Evolutionary conservation across 2,113 vertebrate species (phyloP).

Genomic region (Trematocara unimaculatum): DNA sequence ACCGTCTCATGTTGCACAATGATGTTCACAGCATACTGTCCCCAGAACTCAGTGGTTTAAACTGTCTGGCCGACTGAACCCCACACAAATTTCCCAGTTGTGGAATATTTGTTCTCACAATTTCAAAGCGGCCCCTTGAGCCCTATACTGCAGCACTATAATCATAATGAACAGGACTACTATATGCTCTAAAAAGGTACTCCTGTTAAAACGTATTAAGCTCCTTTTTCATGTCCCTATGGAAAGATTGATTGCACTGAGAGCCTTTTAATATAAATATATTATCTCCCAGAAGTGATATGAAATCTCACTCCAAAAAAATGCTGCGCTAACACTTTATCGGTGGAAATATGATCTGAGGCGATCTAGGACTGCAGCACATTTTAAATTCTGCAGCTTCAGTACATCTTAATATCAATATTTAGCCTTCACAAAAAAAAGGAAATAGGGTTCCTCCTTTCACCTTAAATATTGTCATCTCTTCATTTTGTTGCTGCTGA

Average conservation of each 20-base stretch:
- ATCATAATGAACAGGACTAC: conserved; percentile 37
- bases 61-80: conserved; percentile 6
- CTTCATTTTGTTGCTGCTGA: background rate
- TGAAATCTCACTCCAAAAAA: conserved; percentile 55
- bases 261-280: conserved; percentile 62
- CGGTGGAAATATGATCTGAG: conserved; percentile 53
- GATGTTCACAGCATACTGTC: conserved; percentile 38
- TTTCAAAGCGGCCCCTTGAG: conserved; percentile 61
- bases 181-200: conserved; percentile 20
- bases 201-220: conserved; percentile 47
- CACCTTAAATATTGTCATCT: background rate
- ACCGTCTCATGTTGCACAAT: conserved; percentile 58
- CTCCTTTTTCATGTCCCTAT: conserved; percentile 39
- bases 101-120: conserved; percentile 57
- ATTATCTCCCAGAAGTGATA: conserved; percentile 58
- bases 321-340: conserved; percentile 48
- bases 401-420: conserved; percentile 9
- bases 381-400: conserved; percentile 29
- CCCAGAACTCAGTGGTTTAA: conserved; percentile 16
- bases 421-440: background rate
- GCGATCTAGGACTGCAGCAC: conserved; percentile 29
- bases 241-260: conserved; percentile 65
- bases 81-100: conserved; percentile 33
- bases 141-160: conserved; percentile 28
- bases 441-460: background rate